Evolutionary conservation across 2,797 vertebrate species (phyloP), one percentile per base, ranked within the genome.

Genomic region (Neomorphus geoffroyi): DNA sequence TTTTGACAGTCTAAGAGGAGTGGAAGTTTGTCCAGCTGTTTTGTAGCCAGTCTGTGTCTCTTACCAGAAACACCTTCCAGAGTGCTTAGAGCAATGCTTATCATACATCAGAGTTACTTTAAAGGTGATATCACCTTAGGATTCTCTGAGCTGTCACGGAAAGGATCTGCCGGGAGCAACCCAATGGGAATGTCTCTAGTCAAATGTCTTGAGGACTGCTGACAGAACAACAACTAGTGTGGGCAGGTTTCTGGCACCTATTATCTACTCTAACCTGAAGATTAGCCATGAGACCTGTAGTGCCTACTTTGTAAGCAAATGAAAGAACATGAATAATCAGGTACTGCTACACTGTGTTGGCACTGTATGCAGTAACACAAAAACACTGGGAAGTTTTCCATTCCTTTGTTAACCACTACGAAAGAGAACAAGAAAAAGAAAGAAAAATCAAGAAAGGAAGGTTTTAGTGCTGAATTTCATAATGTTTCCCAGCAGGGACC

Each of bases 191-290:
- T 16, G 22, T n/a, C 13, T 73, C 15, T 54, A 53, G 30, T 50
- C n/a, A 70, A 66, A 62, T 35, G 7, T 8, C 28, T 70, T 6
- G 13, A 70, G 30, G 30, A 35, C n/a, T 80, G 17, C 18, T 77
- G 51, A 77, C 16, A 51, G 77, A 88, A 46, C 7, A 11, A 13
- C 18, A n/a, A 27, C 13, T 62, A 10, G 3, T 0, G 0, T 43
- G 30, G 54, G 12, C 10, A 80, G 4, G 4, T 70, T 77, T 62
- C 43, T 88, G 43, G 11, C 26, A 37, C 18, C 7, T 50, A 1
- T 61, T 27, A 8, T 46, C 23, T 73, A 13, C 30, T 77, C 32
- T 62, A n/a, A 43, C 21, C 12, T 78, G 45, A 46, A 62, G 18
- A 66, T 39, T 67, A 61, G 4, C 22, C 28, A 11, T 41, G 18